Evolutionary conservation across 1,140 invertebrate species (phyloP).

Genomic region (Polypedilum vanderplanki): DNA sequence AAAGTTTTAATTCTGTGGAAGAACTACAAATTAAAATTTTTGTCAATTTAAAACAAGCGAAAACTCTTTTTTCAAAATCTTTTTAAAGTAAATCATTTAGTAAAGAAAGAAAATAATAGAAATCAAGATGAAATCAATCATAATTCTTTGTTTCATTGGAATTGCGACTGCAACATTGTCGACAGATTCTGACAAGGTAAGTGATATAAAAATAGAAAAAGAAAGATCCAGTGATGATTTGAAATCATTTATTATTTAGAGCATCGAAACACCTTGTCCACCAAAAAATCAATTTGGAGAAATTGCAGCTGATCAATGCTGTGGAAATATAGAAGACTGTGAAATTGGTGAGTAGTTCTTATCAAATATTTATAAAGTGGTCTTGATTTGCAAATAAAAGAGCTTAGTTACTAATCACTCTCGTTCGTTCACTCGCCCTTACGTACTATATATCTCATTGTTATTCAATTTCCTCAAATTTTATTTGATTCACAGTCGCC

Average conservation of each 20-base stretch:
- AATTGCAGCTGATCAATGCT: not conserved
- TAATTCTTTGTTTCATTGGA: constrained; percentile 21
- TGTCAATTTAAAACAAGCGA: not conserved
- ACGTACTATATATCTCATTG: too few relatives aligned
- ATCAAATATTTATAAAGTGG: not conserved
- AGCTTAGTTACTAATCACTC: not conserved
- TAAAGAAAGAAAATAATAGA: not conserved
- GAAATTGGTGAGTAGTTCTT: not conserved
- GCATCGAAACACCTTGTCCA: not conserved
- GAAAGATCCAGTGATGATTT: too few relatives aligned
- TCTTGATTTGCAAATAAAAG: not conserved
- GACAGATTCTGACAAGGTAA: not conserved
- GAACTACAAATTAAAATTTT: constrained; percentile 6
- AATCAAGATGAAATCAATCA: constrained; percentile 30
- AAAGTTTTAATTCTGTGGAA: constrained; percentile 22
- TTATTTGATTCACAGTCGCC: not conserved
- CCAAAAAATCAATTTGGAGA: constrained; percentile 1
- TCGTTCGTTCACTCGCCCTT: not conserved
- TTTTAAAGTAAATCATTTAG: not conserved
- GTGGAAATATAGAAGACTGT: not conserved
- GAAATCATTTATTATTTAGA: not conserved
- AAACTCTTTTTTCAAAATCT: not conserved
- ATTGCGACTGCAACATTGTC: not conserved
- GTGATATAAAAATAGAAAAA: not conserved
- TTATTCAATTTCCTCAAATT: not conserved